Percentiles rank a stretch among this genome's conserved stretches.
These are phyloP conservation scores for Patella caerulea DNA, from an alignment of 2,888 invertebrate genomes.

Conservation along the genomic window DNA sequence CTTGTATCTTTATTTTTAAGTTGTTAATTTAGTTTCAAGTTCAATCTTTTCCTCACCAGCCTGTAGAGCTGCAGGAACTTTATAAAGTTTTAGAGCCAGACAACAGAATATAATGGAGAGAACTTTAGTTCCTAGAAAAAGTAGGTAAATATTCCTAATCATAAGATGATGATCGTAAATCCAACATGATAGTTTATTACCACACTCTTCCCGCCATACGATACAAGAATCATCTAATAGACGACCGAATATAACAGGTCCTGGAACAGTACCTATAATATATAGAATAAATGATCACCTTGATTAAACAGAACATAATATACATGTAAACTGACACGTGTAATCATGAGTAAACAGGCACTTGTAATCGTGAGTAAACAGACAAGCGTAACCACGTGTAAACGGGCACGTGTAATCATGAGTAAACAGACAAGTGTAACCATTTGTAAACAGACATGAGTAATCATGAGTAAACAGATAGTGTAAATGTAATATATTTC, in stretches of 20 bases:
- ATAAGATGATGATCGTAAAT: constrained; percentile 78
- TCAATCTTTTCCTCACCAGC: constrained; percentile 1
- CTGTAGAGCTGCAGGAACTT: constrained; percentile 28
- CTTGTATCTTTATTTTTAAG: not conserved
- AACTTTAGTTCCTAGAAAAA: constrained; percentile 30
- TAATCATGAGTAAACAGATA: not conserved
- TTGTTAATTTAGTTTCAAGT: not conserved
- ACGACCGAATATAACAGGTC: constrained; percentile 81
- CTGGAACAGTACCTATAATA: constrained; percentile 74
- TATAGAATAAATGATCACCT: too few relatives aligned
- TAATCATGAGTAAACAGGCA: too few relatives aligned
- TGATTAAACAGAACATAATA: too few relatives aligned
- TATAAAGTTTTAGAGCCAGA: constrained; percentile 78
- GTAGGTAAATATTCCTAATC: constrained; percentile 61
- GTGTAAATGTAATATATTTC: too few relatives aligned
- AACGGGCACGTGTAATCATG: too few relatives aligned
- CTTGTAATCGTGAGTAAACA: too few relatives aligned
- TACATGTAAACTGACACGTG: too few relatives aligned
- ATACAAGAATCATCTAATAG: constrained; percentile 80
- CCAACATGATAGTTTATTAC: constrained; percentile 78
- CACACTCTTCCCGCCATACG: constrained; percentile 80
- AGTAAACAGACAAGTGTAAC: not conserved
- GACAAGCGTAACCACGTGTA: too few relatives aligned
- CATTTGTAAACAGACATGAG: not conserved
- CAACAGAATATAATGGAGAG: constrained; percentile 73